These are phyloP conservation scores for Corapipo altera DNA, from an alignment of 2,113 vertebrate species.

Conservation along the genomic window DNA sequence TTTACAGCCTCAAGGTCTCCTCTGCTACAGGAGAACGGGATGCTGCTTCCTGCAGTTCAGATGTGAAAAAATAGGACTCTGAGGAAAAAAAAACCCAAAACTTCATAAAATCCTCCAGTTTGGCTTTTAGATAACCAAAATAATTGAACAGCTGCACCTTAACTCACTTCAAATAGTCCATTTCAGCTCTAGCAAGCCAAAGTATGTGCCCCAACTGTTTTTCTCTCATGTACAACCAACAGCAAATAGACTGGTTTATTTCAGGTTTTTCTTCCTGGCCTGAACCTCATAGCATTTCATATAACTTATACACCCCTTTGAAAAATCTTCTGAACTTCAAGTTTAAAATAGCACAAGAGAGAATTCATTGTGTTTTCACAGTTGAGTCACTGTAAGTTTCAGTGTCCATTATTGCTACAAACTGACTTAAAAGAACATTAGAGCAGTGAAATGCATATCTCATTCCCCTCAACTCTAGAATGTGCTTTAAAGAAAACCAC, in stretches of 20 bases:
- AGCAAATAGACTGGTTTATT: background rate
- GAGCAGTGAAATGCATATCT: background rate
- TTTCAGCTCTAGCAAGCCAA: background rate
- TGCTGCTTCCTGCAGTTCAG: background rate
- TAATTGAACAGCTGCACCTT: background rate
- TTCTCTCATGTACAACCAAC: background rate
- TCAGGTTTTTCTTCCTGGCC: background rate
- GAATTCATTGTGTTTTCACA: background rate
- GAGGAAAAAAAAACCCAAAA: rapidly evolving
- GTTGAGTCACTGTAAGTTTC: background rate
- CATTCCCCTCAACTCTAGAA: background rate
- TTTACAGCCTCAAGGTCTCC: background rate
- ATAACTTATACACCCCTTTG: background rate
- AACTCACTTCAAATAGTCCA: background rate
- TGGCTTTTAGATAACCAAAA: background rate
- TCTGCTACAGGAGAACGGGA: background rate
- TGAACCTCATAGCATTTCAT: background rate
- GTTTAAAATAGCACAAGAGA: background rate
- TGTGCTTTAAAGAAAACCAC: background rate
- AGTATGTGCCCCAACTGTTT: background rate
- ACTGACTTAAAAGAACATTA: background rate
- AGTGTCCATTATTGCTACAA: background rate
- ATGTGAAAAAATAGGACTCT: background rate
- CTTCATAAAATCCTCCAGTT: background rate
- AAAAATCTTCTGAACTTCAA: background rate